Evolutionary conservation across 2,888 invertebrate genomes (phyloP).

Genomic region (Drosophila stalkeri): DNA sequence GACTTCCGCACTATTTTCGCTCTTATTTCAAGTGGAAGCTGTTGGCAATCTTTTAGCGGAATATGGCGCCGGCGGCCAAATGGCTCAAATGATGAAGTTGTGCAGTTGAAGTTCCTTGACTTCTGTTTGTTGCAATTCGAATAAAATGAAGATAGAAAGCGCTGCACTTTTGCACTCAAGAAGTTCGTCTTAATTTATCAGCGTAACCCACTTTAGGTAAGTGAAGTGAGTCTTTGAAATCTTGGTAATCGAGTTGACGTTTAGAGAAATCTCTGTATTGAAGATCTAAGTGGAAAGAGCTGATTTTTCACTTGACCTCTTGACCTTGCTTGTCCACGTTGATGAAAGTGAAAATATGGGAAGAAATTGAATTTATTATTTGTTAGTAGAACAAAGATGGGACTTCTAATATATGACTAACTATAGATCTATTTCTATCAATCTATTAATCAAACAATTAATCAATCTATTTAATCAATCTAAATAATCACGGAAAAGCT

Average conservation of each 20-base stretch:
- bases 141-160: slow-evolving; percentile 7
- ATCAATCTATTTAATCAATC: background rate
- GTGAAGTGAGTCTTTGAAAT: background rate
- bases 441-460: background rate
- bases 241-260: background rate
- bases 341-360: background rate
- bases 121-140: background rate
- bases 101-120: slow-evolving; percentile 13
- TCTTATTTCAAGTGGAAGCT: slow-evolving; percentile 10
- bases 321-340: background rate
- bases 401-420: too few relatives aligned
- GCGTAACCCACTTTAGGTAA: background rate
- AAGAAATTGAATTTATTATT: background rate
- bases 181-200: slow-evolving; percentile 1
- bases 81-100: slow-evolving; percentile 8
- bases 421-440: too few relatives aligned
- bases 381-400: too few relatives aligned
- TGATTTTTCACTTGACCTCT: background rate
- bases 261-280: background rate
- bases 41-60: slow-evolving; percentile 26
- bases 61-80: slow-evolving; percentile 11
- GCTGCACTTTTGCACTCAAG: slow-evolving; percentile 3
- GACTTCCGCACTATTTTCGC: slow-evolving; percentile 25
- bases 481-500: background rate
- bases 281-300: background rate